Evolutionary conservation across 2,113 vertebrate genomes (phyloP).

Genomic region (Dasyurus viverrinus): DNA sequence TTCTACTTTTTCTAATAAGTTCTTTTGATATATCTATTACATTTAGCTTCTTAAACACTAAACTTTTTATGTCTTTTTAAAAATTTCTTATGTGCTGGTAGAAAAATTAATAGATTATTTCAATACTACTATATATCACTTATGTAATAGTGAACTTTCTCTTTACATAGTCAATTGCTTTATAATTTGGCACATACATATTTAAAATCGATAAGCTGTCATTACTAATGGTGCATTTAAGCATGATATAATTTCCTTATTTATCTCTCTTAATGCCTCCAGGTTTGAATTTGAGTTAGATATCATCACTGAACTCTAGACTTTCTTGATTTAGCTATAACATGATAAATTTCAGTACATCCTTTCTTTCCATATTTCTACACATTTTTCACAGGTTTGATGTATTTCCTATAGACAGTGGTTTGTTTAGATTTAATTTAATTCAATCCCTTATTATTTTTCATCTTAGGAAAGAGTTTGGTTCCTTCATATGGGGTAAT

Average conservation of each 20-base stretch:
- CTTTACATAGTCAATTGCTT: not conserved
- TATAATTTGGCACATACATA: not conserved
- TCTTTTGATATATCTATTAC: not conserved
- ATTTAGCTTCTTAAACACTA: not conserved
- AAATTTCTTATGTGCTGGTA: not conserved
- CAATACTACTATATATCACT: not conserved
- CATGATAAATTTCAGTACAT: not conserved
- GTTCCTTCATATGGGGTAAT: not conserved
- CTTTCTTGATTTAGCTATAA: not conserved
- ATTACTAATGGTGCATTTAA: not conserved
- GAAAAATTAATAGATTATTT: not conserved
- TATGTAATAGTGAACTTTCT: not conserved
- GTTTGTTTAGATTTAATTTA: not conserved
- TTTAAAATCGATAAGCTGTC: not conserved
- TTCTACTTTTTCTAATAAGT: not conserved
- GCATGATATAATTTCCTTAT: conserved; percentile 2
- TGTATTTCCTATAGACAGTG: not conserved
- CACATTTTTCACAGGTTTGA: not conserved
- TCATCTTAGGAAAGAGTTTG: not conserved
- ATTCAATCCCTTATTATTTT: not conserved
- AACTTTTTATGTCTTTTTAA: not conserved
- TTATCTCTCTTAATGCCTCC: not conserved
- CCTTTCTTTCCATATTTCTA: not conserved
- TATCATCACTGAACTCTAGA: not conserved
- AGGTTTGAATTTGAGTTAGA: not conserved